These are phyloP conservation scores for Graptemys geographica DNA, from an alignment of 2,797 vertebrate genomes.

Conservation along the genomic window DNA sequence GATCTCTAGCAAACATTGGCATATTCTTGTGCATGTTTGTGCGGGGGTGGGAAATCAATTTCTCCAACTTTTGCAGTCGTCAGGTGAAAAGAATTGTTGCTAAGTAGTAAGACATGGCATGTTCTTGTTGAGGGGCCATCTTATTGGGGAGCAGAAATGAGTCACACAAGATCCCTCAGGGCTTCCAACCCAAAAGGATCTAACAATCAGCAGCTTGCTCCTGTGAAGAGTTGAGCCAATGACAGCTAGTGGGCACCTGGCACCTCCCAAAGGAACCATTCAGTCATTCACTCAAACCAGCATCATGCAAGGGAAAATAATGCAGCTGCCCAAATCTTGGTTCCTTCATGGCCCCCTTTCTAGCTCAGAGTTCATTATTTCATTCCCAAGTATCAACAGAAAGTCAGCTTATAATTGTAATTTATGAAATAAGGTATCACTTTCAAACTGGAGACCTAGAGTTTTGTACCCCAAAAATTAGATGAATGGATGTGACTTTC, in stretches of 20 bases:
- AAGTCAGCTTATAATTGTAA: background rate
- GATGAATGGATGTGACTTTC: constrained; percentile 6
- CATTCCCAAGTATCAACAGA: background rate
- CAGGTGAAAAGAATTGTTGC: background rate
- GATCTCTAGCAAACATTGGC: background rate
- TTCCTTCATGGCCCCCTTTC: background rate
- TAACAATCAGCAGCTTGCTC: background rate
- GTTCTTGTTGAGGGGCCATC: background rate
- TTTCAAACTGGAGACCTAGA: background rate
- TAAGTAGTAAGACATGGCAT: background rate
- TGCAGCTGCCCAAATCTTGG: background rate
- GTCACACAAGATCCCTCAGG: background rate
- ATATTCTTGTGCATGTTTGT: background rate
- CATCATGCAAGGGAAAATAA: background rate
- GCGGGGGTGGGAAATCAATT: background rate
- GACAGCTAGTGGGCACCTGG: background rate
- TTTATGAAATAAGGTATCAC: background rate
- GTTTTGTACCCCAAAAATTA: constrained; percentile 24
- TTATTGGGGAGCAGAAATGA: background rate
- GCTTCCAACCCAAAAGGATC: background rate
- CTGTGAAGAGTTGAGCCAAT: background rate
- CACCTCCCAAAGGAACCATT: background rate
- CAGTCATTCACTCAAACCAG: background rate
- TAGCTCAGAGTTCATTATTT: background rate
- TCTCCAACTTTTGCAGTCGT: background rate